Percentiles rank a stretch among this genome's conserved stretches.
These are phyloP conservation scores for Drosophila navojoa DNA, from an alignment of 1,140 invertebrate genomes.

Conservation along the genomic window DNA sequence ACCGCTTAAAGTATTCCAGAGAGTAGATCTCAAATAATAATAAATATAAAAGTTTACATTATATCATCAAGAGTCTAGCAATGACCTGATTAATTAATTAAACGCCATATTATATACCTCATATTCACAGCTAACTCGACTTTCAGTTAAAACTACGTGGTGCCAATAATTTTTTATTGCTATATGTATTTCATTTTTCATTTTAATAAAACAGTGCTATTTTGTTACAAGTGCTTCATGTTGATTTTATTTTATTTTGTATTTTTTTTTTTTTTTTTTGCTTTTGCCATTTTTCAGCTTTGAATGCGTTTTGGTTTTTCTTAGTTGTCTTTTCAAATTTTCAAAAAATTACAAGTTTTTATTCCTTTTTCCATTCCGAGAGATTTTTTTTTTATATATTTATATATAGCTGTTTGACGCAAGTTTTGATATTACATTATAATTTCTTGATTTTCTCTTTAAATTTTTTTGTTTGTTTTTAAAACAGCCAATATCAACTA, in stretches of 20 bases:
- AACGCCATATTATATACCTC: background rate
- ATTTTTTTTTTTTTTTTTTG: conserved; percentile 24
- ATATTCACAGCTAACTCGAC: background rate
- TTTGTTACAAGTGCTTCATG: conserved; percentile 80
- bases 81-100: background rate
- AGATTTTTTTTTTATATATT: conserved; percentile 3
- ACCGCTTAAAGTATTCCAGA: no score
- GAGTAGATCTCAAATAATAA: background rate
- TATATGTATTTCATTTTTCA: conserved; percentile 75
- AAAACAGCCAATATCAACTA: conserved; percentile 70
- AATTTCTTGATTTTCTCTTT: conserved; percentile 44
- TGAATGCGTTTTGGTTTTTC: conserved; percentile 37
- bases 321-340: conserved; percentile 48
- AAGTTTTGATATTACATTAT: conserved; percentile 66
- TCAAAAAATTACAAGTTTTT: conserved; percentile 52
- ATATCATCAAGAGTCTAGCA: background rate
- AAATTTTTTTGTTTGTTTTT: conserved; percentile 29
- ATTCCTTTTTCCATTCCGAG: conserved; percentile 19
- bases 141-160: conserved; percentile 41
- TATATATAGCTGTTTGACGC: conserved; percentile 35
- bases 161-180: conserved; percentile 57
- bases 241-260: conserved; percentile 34
- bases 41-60: background rate
- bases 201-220: conserved; percentile 82
- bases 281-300: conserved; percentile 29